These are phyloP conservation scores for Pomatorhinus ruficollis DNA, from an alignment of 2,113 vertebrate species.

Conservation along the genomic window DNA sequence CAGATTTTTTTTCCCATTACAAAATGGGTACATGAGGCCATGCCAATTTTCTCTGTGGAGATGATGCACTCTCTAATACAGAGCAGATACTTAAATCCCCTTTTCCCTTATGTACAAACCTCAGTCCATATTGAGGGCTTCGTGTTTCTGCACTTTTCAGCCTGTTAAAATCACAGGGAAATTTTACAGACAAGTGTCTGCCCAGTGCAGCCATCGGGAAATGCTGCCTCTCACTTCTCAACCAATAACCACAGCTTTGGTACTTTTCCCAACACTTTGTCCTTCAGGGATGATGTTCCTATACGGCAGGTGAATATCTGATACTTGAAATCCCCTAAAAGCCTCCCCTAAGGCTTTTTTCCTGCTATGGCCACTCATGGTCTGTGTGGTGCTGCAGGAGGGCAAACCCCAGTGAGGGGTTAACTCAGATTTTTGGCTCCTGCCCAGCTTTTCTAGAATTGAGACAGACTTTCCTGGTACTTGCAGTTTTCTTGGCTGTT, in stretches of 20 bases:
- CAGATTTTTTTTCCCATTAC: fast-evolving
- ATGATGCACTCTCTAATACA: not conserved
- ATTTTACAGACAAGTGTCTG: fast-evolving
- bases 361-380: fast-evolving
- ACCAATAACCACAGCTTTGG: not conserved
- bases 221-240: fast-evolving
- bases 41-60: not conserved
- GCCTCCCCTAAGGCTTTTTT: not conserved
- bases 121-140: not conserved
- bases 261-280: not conserved
- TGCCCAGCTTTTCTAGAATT: not conserved
- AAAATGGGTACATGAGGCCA: not conserved
- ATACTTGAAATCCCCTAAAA: not conserved
- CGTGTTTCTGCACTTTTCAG: not conserved
- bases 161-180: not conserved
- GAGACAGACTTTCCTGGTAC: not conserved
- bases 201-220: not conserved
- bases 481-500: not conserved
- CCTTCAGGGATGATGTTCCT: not conserved
- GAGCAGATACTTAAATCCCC: fast-evolving
- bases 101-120: not conserved
- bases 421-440: not conserved
- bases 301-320: not conserved
- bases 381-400: fast-evolving
- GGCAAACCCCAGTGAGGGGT: not conserved